Base-by-base conservation (phyloP, 2,888 invertebrate genomes). In the Polymixis flavicincta region DNA sequence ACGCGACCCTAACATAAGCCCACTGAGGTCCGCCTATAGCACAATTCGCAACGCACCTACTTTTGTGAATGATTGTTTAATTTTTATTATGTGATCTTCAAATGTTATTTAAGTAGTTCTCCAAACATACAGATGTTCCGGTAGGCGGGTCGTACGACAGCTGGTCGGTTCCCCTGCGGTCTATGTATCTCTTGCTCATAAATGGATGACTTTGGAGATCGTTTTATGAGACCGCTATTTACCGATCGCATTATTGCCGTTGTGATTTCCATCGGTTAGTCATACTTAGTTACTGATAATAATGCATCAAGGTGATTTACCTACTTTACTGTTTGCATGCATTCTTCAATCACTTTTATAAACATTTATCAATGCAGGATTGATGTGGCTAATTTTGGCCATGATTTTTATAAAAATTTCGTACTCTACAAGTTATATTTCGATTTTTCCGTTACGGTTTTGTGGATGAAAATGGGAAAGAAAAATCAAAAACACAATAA, bases 81-180 rank as follows among this genome's bases (percentile, higher is more conserved):
- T 95, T 94, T 95, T 95, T 93, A 95, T 96, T 95, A 96, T 95
- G 95, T 96, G 95, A 95, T 95, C 95, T 95, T 95, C 91, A 91
- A 94, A 95, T 92, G 87, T 89, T 94, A 92, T 96, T 94, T 95
- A 95, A 96, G 95, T 95, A 95, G 94, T 95, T 95, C 92, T 95
- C 92, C 92, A 95, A 95, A 95, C 93, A 94, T 93, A 93, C 95
- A 95, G 95, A 95, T 95, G 95, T 87, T 83, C 76, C 82, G 88
- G 91, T 90, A 92, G 93, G 94, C 92, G 94, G 92, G 91, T 82
- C 89, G 88, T 84, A 82, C 84, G 87, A 92, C 96, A 96, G 96
- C 93, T 96, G 96, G 90, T 86, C 75, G 73, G 64, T 76, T 86
- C 86, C 89, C 91, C 87, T 88, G 89, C 79, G 89, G 89, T 91